Evolutionary conservation across 2,113 vertebrate genomes (phyloP).

Genomic region (Physeter macrocephalus): DNA sequence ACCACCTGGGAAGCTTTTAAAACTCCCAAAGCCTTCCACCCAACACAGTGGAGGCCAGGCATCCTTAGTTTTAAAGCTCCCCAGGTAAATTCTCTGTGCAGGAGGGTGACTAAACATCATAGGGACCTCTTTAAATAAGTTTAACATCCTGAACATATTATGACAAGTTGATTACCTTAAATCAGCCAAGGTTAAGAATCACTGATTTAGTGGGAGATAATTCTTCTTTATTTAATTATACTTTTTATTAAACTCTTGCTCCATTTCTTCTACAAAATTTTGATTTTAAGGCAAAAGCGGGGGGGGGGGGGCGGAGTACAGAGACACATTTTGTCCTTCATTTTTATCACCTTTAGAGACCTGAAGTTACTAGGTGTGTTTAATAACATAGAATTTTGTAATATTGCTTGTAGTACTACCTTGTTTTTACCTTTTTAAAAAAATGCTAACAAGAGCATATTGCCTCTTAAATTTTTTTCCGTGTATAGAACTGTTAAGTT

Average conservation of each 20-base stretch:
- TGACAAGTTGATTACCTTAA: not conserved
- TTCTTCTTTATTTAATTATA: not conserved
- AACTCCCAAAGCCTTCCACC: too few species aligned
- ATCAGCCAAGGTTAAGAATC: not conserved
- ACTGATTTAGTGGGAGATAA: not conserved
- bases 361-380: not conserved
- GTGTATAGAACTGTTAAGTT: not conserved
- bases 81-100: not conserved
- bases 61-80: not conserved
- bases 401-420: not conserved
- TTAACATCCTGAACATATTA: not conserved
- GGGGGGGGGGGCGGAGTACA: accelerated
- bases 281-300: not conserved
- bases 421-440: not conserved
- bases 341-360: not conserved
- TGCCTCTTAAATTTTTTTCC: not conserved
- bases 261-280: not conserved
- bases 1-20: not conserved
- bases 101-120: not conserved
- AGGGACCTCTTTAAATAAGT: not conserved
- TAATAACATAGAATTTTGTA: not conserved
- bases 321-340: not conserved
- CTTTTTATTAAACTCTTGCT: not conserved
- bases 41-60: accelerated
- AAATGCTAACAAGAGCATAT: not conserved